Conservation (phyloP, 2,797 vertebrate genomes). For the Lycodopsis pacificus region DNA sequence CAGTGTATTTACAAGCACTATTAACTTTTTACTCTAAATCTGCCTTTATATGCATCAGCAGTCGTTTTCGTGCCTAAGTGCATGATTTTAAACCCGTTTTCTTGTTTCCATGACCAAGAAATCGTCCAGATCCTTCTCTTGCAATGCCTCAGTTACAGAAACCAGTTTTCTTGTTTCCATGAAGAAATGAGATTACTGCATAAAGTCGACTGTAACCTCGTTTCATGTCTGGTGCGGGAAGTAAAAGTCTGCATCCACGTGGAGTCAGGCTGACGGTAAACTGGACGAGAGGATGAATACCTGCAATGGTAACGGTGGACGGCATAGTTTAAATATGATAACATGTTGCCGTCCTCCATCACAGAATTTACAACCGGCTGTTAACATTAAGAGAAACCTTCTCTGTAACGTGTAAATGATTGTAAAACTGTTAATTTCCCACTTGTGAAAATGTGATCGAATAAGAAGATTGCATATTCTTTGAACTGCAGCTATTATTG, state of each 20-base stretch:
- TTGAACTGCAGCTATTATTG: constrained; percentile 7
- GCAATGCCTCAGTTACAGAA: no score
- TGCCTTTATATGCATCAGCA: neutral
- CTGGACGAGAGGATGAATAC: neutral
- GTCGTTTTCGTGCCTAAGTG: neutral
- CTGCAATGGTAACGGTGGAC: no score
- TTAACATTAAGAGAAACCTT: neutral
- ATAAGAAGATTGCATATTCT: neutral
- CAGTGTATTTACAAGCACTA: neutral
- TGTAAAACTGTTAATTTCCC: neutral
- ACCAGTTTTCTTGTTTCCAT: neutral
- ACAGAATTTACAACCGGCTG: neutral
- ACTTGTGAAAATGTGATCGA: constrained; percentile 8
- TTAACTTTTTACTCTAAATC: neutral
- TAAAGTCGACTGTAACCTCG: neutral
- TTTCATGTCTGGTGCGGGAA: neutral
- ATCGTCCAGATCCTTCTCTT: neutral
- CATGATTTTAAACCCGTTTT: neutral
- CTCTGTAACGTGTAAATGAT: neutral
- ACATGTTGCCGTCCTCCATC: no score
- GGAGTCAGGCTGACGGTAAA: neutral
- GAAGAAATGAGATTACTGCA: neutral
- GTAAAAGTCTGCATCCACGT: neutral
- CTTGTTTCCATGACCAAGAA: neutral
- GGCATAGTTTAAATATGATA: neutral